Evolutionary conservation across 2,888 invertebrate genomes (phyloP).

Genomic region (Dastarcus helophoroides): DNA sequence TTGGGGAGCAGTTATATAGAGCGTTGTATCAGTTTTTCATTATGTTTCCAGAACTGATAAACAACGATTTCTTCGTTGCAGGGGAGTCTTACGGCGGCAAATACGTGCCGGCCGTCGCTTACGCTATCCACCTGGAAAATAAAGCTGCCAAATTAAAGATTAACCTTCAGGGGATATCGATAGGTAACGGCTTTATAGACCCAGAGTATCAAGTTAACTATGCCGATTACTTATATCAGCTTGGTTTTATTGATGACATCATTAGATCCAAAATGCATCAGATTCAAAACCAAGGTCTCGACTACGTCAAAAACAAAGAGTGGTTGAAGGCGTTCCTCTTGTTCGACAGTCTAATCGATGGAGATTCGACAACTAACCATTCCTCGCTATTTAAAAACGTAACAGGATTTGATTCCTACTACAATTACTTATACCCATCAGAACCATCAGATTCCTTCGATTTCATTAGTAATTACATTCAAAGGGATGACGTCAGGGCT

Average conservation of each 20-base stretch:
- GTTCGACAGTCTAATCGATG: neutral
- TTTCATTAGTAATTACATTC: conserved; percentile 44
- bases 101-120: conserved; percentile 60
- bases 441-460: conserved; percentile 40
- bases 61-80: conserved; percentile 68
- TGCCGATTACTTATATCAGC: conserved; percentile 62
- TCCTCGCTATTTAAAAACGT: conserved; percentile 43
- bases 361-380: conserved; percentile 4
- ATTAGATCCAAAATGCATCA: conserved; percentile 42
- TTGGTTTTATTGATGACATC: conserved; percentile 55
- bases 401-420: conserved; percentile 60
- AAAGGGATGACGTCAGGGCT: conserved; percentile 36
- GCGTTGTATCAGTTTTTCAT: conserved; percentile 68
- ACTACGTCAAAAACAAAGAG: conserved; percentile 8
- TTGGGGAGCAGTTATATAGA: conserved; percentile 64
- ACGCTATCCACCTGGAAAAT: conserved; percentile 54
- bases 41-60: conserved; percentile 60
- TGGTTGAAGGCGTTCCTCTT: conserved; percentile 5
- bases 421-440: conserved; percentile 46
- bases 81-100: conserved; percentile 83
- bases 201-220: conserved; percentile 61
- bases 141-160: conserved; percentile 28
- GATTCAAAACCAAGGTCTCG: neutral
- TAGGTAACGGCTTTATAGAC: conserved; percentile 50
- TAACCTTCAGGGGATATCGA: conserved; percentile 43